A percentile compares a stretch with the other conserved stretches of the same genome.
phyloP scores from a whole-genome alignment of 2,888 invertebrate genomes.

The Drosophila pseudotakahashii region DNA sequence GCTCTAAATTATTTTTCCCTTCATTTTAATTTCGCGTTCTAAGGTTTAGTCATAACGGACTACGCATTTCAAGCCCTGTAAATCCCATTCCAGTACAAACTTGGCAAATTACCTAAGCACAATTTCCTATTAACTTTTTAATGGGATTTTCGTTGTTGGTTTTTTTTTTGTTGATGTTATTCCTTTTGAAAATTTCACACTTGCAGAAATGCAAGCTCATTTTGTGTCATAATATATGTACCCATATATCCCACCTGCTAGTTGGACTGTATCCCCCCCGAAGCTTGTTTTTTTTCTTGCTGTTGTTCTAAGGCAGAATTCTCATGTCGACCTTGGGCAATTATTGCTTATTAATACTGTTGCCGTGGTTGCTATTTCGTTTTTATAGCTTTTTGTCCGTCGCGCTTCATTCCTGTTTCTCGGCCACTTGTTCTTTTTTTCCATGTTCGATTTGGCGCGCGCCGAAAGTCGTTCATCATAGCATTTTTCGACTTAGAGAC shows the following conservation, averaged over 20 bases:
- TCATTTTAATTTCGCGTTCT: too few species aligned
- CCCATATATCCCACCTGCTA: slow-evolving; percentile 18
- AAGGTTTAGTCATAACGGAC: slow-evolving; percentile 18
- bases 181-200: slow-evolving; percentile 48
- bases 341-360: slow-evolving; percentile 71
- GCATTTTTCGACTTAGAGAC: slow-evolving; percentile 17
- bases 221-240: slow-evolving; percentile 33
- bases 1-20: too few species aligned
- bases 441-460: slow-evolving; percentile 43
- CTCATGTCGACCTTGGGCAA: slow-evolving; percentile 68
- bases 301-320: slow-evolving; percentile 62
- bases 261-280: slow-evolving; percentile 17
- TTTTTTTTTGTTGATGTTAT: slow-evolving; percentile 10
- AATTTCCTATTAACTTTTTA: slow-evolving; percentile 40
- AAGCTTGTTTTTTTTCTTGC: slow-evolving; percentile 45
- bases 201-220: slow-evolving; percentile 41
- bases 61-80: slow-evolving; percentile 17
- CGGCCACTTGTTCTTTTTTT: slow-evolving; percentile 30
- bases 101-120: slow-evolving; percentile 34
- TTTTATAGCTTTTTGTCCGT: slow-evolving; percentile 31
- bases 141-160: slow-evolving; percentile 8
- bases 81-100: slow-evolving; percentile 17
- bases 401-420: slow-evolving; percentile 45
- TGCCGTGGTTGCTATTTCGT: slow-evolving; percentile 25
- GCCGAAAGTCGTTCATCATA: slow-evolving; percentile 42